Evolutionary conservation across 2,888 invertebrate species (phyloP), one percentile per base, ranked within the genome.

Genomic region (Luperina nickerlii): DNA sequence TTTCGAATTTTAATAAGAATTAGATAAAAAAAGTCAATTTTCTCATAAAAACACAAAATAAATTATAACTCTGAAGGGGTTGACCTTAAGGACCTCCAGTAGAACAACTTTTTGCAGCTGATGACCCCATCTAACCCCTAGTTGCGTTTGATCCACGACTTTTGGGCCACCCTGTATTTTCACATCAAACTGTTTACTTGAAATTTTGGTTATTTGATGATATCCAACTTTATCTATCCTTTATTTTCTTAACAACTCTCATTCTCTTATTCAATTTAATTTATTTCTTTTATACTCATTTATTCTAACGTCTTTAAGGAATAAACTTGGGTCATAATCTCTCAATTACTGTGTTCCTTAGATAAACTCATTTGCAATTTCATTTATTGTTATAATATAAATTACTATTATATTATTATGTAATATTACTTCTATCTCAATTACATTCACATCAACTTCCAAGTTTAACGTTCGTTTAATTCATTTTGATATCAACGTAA

Each of bases 141-240:
- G n/a, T n/a, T n/a, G n/a, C n/a, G n/a, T n/a, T n/a, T n/a, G n/a
- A n/a, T n/a, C n/a, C n/a, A n/a, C n/a, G n/a, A n/a, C n/a, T n/a
- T n/a, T n/a, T n/a, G n/a, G n/a, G n/a, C n/a, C n/a, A n/a, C n/a
- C n/a, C n/a, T n/a, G n/a, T n/a, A 66, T 76, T 73, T 70, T 65
- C 65, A 68, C 67, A 74, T 81, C 48, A 68, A 62, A 38, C 13
- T 24, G 66, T 82, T 82, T 71, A 67, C 51, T 67, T 65, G 15
- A 67, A 66, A 70, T 65, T 0, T n/a, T 70, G 15, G 45, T 48
- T 57, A 71, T 71, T 74, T 60, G 9, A 24, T 81, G n/a, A 13
- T 71, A 81, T 71, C 38, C 27, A 48, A 62, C 20, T 13, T 65
- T 76, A 69, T 45, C 15, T 65, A 11, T 48, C 13, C 7, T 60